These are phyloP conservation scores for Pangasius larnaudii DNA, from an alignment of 2,797 vertebrate species.

Conservation along the genomic window DNA sequence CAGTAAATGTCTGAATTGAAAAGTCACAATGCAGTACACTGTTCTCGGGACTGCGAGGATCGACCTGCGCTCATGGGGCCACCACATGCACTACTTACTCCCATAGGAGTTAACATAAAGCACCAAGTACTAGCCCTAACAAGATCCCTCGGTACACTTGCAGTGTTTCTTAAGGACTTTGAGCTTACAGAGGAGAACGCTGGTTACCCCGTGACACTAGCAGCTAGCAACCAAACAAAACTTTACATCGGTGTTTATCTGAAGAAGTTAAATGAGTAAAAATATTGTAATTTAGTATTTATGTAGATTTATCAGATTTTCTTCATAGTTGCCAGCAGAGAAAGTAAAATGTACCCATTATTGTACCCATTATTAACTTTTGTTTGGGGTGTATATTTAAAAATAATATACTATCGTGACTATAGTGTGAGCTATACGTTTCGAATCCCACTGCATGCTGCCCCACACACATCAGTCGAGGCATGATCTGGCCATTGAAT, in stretches of 20 bases:
- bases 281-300: neutral
- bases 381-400: neutral
- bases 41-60: constrained; percentile 5
- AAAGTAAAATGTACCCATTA: neutral
- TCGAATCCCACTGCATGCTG: neutral
- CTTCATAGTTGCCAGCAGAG: neutral
- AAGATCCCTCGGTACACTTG: constrained; percentile 54
- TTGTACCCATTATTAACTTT: neutral
- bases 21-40: neutral
- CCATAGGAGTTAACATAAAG: constrained; percentile 43
- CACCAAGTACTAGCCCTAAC: constrained; percentile 49
- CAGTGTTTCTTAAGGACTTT: constrained; percentile 40
- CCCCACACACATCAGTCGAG: neutral
- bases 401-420: neutral
- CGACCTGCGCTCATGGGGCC: constrained; percentile 14
- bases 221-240: constrained; percentile 28
- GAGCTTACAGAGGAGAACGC: constrained; percentile 7
- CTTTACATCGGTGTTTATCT: neutral
- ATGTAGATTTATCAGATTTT: neutral
- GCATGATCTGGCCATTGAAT: neutral
- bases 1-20: neutral
- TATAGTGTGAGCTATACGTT: neutral
- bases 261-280: neutral
- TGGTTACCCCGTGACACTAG: constrained; percentile 32
- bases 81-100: neutral